Conservation (phyloP, 2,797 vertebrate genomes). For the Lepus oiostolus region DNA sequence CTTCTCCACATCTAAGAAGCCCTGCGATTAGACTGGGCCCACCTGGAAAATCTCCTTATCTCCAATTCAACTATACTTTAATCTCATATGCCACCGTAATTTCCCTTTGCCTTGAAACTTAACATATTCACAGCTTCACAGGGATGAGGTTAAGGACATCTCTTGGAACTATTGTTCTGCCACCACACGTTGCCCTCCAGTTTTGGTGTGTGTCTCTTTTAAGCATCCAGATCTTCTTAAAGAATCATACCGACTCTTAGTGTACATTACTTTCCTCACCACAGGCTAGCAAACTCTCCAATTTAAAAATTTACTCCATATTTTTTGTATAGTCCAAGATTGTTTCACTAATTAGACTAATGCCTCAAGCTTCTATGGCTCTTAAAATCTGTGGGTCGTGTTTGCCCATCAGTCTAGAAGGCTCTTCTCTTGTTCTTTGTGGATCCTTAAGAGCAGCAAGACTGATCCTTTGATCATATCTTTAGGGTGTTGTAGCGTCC, state of each 20-base stretch:
- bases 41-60: not conserved
- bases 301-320: not conserved
- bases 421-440: not conserved
- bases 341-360: not conserved
- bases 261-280: not conserved
- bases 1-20: not conserved
- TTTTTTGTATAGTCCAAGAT: not conserved
- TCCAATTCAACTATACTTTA: not conserved
- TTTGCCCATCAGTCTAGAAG: not conserved
- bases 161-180: constrained; percentile 1
- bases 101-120: not conserved
- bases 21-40: not conserved
- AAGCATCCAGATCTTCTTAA: constrained; percentile 21
- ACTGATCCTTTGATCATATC: not conserved
- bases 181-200: not conserved
- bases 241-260: not conserved
- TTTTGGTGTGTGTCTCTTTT: not conserved
- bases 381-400: not conserved
- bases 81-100: not conserved
- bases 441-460: constrained; percentile 36
- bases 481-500: not conserved
- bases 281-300: not conserved
- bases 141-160: not conserved
- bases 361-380: not conserved
- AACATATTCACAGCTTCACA: not conserved